Percentiles rank a stretch among this genome's conserved stretches.
These are phyloP conservation scores for Otolemur garnettii DNA, from an alignment of 2,113 vertebrate genomes.

Conservation along the genomic window DNA sequence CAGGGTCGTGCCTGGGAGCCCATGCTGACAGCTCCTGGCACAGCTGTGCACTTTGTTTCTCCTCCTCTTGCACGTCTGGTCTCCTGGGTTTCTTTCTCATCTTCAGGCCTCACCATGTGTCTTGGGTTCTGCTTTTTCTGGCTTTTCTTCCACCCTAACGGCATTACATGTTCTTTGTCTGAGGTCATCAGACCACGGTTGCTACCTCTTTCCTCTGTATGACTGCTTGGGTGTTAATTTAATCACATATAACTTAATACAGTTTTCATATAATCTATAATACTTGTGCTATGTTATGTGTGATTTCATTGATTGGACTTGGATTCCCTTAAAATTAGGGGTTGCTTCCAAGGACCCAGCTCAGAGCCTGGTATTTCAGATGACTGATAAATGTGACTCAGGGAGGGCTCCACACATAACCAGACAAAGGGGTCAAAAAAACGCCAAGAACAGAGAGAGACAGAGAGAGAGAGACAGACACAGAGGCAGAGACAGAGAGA, in stretches of 20 bases:
- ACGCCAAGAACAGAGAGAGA: background rate
- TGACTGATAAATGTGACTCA: background rate
- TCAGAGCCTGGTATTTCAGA: background rate
- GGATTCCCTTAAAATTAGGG: background rate
- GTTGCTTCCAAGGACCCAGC: background rate
- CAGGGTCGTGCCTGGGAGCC: too few relatives aligned
- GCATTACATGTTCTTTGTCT: background rate
- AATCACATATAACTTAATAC: background rate
- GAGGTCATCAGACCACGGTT: background rate
- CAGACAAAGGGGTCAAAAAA: background rate
- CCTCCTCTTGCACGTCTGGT: background rate
- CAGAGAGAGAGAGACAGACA: too few relatives aligned
- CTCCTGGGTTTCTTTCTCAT: background rate
- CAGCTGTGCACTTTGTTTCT: too few relatives aligned
- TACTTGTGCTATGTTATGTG: background rate
- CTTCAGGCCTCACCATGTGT: background rate
- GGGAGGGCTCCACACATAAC: accelerated
- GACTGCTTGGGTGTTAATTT: background rate
- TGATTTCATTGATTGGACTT: background rate
- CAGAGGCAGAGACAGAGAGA: too few relatives aligned
- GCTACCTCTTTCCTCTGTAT: background rate
- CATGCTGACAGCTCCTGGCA: too few relatives aligned
- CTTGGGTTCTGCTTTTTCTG: too few relatives aligned
- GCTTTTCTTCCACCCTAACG: background rate
- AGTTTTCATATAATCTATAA: background rate